Conservation (phyloP, 2,797 vertebrate species). For the Pseudochirops corinnae region DNA sequence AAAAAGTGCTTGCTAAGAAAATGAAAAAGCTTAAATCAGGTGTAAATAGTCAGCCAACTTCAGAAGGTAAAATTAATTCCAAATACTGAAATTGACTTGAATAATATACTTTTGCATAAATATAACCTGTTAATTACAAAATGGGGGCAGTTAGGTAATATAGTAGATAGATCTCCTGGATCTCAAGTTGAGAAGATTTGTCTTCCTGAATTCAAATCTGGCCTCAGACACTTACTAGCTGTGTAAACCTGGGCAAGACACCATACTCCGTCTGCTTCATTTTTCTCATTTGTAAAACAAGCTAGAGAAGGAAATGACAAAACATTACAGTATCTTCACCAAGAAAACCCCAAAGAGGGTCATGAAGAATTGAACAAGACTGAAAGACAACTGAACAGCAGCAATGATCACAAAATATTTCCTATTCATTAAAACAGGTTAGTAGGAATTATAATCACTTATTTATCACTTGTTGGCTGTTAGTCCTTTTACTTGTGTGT, state of each 20-base stretch:
- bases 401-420: not conserved
- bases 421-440: not conserved
- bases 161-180: not conserved
- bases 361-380: not conserved
- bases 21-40: constrained; percentile 8
- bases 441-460: not conserved
- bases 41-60: not conserved
- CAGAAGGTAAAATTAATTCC: not conserved
- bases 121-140: constrained; percentile 32
- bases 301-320: not conserved
- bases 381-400: not conserved
- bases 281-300: not conserved
- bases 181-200: not conserved
- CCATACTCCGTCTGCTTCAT: not conserved
- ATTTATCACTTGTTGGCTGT: not conserved
- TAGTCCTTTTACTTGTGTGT: constrained; percentile 2
- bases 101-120: constrained; percentile 23
- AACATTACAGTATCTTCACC: not conserved
- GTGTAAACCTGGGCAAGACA: not conserved
- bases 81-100: not conserved
- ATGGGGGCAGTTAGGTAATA: constrained; percentile 2
- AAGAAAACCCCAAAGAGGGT: not conserved
- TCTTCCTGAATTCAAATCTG: not conserved
- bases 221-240: not conserved
- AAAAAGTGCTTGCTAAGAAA: not conserved